phyloP scores from a whole-genome alignment of 2,888 invertebrate genomes.

The Erpobdella octoculata region DNA sequence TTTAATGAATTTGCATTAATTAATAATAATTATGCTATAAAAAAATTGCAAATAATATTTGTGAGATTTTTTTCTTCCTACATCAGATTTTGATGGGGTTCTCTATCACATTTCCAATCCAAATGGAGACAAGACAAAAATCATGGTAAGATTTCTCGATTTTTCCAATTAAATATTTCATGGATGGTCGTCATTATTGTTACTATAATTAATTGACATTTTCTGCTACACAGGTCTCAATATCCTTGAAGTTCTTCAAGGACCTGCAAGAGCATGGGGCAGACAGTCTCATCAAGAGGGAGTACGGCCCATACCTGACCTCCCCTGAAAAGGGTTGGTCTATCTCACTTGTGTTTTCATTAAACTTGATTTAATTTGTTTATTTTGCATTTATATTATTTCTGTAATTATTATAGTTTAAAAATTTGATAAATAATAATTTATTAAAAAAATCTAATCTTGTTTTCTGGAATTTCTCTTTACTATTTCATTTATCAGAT shows the following conservation, averaged over 20 bases:
- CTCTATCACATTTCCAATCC: constrained; percentile 95
- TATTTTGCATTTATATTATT: too few relatives aligned
- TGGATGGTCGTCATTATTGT: background rate
- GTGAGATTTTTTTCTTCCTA: too few relatives aligned
- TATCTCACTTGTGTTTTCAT: background rate
- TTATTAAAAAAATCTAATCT: background rate
- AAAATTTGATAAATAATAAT: background rate
- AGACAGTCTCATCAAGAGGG: constrained; percentile 84
- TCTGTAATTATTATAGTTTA: too few relatives aligned
- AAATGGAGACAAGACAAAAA: constrained; percentile 89
- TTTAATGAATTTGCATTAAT: too few relatives aligned
- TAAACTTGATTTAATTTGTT: background rate
- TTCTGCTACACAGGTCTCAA: constrained; percentile 71
- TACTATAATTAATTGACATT: background rate
- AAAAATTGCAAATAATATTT: background rate
- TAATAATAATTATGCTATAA: background rate
- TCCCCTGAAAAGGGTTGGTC: constrained; percentile 73
- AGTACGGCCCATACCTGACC: constrained; percentile 76
- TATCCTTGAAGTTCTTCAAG: constrained; percentile 93
- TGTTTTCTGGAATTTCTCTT: background rate
- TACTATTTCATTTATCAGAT: too few relatives aligned
- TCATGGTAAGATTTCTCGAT: constrained; percentile 67
- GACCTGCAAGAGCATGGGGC: constrained; percentile 96
- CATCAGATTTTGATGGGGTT: constrained; percentile 97
- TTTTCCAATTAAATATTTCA: background rate